A percentile compares a stretch with the other conserved stretches of the same genome.
Evolutionary conservation across 1,140 invertebrate species (phyloP).

Genomic region (Bombus confusus): DNA sequence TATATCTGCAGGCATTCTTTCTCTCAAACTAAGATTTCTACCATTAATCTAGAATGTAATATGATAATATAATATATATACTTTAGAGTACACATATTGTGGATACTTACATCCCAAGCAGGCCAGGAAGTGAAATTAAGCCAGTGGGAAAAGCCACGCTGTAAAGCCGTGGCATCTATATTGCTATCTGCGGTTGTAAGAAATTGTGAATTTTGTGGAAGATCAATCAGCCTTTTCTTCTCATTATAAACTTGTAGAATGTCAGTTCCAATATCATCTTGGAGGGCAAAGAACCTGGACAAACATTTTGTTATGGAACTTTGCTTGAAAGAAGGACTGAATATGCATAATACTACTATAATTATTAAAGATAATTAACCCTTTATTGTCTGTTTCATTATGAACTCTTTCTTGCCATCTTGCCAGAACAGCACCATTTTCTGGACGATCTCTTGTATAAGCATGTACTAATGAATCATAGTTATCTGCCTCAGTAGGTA

Average conservation of each 20-base stretch:
- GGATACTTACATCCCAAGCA: slow-evolving; percentile 74
- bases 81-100: not conserved
- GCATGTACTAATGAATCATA: slow-evolving; percentile 85
- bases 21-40: slow-evolving; percentile 63
- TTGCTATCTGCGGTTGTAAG: slow-evolving; percentile 60
- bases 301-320: slow-evolving; percentile 16
- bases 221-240: slow-evolving; percentile 67
- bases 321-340: not conserved
- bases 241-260: slow-evolving; percentile 73
- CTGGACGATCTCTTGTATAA: slow-evolving; percentile 84
- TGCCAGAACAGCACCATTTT: slow-evolving; percentile 83
- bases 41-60: slow-evolving; percentile 75
- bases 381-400: slow-evolving; percentile 82
- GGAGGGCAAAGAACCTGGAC: slow-evolving; percentile 75
- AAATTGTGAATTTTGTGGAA: slow-evolving; percentile 75
- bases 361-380: slow-evolving; percentile 62
- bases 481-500: slow-evolving; percentile 70
- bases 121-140: slow-evolving; percentile 70
- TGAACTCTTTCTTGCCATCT: slow-evolving; percentile 84
- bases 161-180: slow-evolving; percentile 67
- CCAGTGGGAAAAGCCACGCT: slow-evolving; percentile 62
- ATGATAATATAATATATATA: slow-evolving; percentile 25
- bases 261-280: slow-evolving; percentile 74
- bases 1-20: slow-evolving; percentile 75
- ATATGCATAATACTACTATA: slow-evolving; percentile 8